Evolutionary conservation across 1,140 invertebrate genomes (phyloP).

Genomic region (Penaeus chinensis): DNA sequence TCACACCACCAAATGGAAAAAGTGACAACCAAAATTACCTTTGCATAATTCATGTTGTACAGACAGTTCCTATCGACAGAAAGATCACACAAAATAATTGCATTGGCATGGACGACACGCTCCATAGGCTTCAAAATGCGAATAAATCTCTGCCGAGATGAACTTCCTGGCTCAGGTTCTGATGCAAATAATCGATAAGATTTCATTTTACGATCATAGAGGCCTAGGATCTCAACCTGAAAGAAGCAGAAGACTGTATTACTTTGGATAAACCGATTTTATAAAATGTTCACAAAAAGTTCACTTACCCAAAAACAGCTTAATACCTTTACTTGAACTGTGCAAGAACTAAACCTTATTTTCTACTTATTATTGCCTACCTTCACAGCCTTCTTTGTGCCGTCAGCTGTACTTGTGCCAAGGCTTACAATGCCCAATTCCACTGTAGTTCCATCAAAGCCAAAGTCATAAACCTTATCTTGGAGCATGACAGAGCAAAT

Average conservation of each 20-base stretch:
- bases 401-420: conserved; percentile 88
- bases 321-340: no score
- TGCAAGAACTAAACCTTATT: not conserved
- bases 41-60: conserved; percentile 54
- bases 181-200: conserved; percentile 82
- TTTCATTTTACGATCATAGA: conserved; percentile 82
- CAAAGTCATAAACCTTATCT: conserved; percentile 64
- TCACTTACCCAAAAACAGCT: not conserved
- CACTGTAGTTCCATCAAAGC: conserved; percentile 66
- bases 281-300: not conserved
- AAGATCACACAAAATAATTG: conserved; percentile 82
- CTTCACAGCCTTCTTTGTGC: conserved; percentile 77
- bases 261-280: not conserved
- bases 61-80: conserved; percentile 79
- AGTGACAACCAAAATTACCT: conserved; percentile 19
- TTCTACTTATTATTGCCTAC: conserved; percentile 12
- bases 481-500: conserved; percentile 63
- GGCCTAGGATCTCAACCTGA: conserved; percentile 88
- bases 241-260: conserved; percentile 69
- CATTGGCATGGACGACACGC: conserved; percentile 81
- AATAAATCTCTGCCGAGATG: conserved; percentile 65
- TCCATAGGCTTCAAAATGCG: conserved; percentile 81
- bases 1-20: not conserved
- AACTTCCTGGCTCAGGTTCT: conserved; percentile 74
- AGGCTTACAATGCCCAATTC: conserved; percentile 86